Conservation (phyloP, 2,888 invertebrate species). For the Harpalus rufipes region DNA sequence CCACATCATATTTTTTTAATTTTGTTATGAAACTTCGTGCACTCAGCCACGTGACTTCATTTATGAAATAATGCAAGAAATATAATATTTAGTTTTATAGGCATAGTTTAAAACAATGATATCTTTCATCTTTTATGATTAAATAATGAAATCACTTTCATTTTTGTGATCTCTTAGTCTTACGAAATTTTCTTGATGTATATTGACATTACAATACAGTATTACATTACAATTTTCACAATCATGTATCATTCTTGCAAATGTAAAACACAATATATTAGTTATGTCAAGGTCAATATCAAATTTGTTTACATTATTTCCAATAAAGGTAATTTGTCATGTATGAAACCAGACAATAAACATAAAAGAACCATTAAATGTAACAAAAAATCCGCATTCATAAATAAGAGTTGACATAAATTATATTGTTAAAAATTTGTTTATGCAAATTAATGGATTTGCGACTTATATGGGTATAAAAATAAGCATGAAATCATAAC, state of each 20-base stretch:
- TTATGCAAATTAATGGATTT: slow-evolving; percentile 20
- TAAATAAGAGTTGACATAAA: slow-evolving; percentile 14
- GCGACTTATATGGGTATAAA: slow-evolving; percentile 20
- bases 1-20: too few species aligned
- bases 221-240: slow-evolving; percentile 15
- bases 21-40: too few species aligned
- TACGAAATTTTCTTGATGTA: not conserved
- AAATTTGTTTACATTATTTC: slow-evolving; percentile 46
- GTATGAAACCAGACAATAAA: not conserved
- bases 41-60: too few species aligned
- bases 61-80: not conserved
- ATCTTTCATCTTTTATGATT: not conserved
- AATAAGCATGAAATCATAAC: slow-evolving; percentile 31
- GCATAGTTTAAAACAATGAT: not conserved
- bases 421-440: slow-evolving; percentile 2
- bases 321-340: slow-evolving; percentile 2
- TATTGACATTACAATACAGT: slow-evolving; percentile 34
- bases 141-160: slow-evolving; percentile 22
- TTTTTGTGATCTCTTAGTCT: not conserved
- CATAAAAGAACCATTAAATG: slow-evolving; percentile 28
- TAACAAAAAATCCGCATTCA: not conserved
- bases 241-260: slow-evolving; percentile 6
- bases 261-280: slow-evolving; percentile 24
- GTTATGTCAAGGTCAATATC: slow-evolving; percentile 34
- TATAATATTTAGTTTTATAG: not conserved